These are phyloP conservation scores for Drymonia ruficornis DNA, from an alignment of 2,888 invertebrate species.

Conservation along the genomic window DNA sequence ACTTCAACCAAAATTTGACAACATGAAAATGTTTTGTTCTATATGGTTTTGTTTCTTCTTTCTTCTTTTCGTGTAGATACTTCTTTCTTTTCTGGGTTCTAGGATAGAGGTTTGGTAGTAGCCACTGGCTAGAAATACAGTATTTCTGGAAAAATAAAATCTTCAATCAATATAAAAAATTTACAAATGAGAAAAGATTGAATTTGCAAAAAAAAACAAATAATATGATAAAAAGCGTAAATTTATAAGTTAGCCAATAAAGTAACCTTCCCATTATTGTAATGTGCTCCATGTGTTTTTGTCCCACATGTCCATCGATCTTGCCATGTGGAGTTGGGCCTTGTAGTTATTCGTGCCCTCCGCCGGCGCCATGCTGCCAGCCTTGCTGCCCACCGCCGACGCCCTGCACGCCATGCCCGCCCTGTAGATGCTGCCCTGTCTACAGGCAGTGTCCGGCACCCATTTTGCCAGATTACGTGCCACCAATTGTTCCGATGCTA, in stretches of 20 bases:
- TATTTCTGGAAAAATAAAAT: constrained; percentile 10
- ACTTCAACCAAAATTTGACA: constrained; percentile 13
- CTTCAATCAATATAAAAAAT: constrained; percentile 6
- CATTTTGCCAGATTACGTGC: constrained; percentile 66
- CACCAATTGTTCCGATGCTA: constrained; percentile 72
- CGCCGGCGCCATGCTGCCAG: constrained; percentile 65
- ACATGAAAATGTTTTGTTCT: constrained; percentile 6
- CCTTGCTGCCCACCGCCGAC: constrained; percentile 70
- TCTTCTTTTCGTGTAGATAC: neutral
- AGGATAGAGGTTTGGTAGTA: neutral
- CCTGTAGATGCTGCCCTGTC: constrained; percentile 64
- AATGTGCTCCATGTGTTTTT: constrained; percentile 62
- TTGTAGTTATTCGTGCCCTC: constrained; percentile 62
- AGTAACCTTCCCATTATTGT: constrained; percentile 10
- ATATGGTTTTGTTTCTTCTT: constrained; percentile 13
- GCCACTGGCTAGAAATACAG: constrained; percentile 1
- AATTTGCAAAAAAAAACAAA: constrained; percentile 3
- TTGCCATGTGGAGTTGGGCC: constrained; percentile 68
- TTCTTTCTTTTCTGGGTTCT: constrained; percentile 4
- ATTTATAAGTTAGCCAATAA: constrained; percentile 28
- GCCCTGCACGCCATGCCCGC: constrained; percentile 74
- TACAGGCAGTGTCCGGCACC: constrained; percentile 73
- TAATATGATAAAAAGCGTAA: constrained; percentile 32
- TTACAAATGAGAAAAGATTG: constrained; percentile 23
- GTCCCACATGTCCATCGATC: constrained; percentile 71